Base-by-base conservation (phyloP, 1,140 invertebrate species). In the Piezodorus guildinii region DNA sequence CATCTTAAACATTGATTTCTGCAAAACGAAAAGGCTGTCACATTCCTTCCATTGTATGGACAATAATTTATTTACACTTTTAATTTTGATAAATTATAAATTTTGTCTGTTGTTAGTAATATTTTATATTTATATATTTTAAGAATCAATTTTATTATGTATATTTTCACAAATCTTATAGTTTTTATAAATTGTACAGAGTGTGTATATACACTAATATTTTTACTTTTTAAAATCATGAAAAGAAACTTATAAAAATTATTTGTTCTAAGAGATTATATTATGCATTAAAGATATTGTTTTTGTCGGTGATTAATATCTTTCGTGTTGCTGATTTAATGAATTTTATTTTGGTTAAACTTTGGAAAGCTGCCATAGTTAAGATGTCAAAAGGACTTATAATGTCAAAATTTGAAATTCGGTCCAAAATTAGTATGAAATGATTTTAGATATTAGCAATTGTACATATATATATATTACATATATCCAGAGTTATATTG, bases 21-120 rank as follows among this genome's bases (percentile, higher is more conserved):
- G 12, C 9, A 10, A 27, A 25, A 19, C 23, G 17, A 25, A 23
- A 49, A 49, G 52, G 52, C 52, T 56, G 52, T 56, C 17, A 21
- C 23, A 56, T 21, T 56, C 52, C 52, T 56, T 56, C 52, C 52
- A 54, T 16, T 56, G 3, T 23, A 5, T 56, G 52, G 52, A 56
- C 52, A 56, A 56, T 56, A 56, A 56, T 23, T 56, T 19, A 39
- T 39, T 39, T 39, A 39, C 6, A 10, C 34, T 39, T 56, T 16
- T 16, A 21, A 16, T 56, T 56, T 8, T 23, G 15, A 23, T 56
- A 10, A 10, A 56, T 56, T 23, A 49, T 49, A 49, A 49, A 49
- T 49, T 17, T 49, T 17, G 25, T 10, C 15, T 19, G n/a, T 52
- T 23, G 19, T 23, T 23, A 27, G 27, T 2, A 25, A 10, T 56